A percentile compares a stretch with the other conserved stretches of the same genome.
phyloP scores from a whole-genome alignment of 2,888 invertebrate species.

The Harmothoe impar region DNA sequence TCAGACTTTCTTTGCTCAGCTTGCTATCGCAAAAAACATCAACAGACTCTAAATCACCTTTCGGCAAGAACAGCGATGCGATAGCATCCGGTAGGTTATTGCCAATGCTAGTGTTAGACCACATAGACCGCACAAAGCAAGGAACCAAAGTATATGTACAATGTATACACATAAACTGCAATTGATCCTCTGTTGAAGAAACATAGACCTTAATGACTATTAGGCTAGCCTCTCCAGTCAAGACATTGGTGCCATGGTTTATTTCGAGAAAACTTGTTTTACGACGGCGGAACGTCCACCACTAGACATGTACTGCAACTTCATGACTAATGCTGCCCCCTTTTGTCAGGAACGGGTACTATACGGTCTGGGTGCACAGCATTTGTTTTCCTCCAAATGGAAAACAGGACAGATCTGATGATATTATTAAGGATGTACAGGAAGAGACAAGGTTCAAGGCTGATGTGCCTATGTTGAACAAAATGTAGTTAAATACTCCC shows the following conservation, averaged over 20 bases:
- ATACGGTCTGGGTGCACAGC: background rate
- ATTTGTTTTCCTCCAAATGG: too few species aligned
- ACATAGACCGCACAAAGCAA: constrained; percentile 23
- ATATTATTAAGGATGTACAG: too few species aligned
- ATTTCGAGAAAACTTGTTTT: background rate
- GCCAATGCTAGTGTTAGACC: constrained; percentile 54
- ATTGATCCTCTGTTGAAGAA: constrained; percentile 26
- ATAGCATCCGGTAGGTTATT: constrained; percentile 60
- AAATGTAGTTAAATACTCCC: too few species aligned
- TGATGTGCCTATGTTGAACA: background rate
- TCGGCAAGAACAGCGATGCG: constrained; percentile 33
- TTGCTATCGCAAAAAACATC: constrained; percentile 84
- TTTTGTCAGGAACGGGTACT: background rate
- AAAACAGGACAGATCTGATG: background rate
- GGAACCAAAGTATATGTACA: background rate
- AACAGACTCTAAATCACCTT: constrained; percentile 36
- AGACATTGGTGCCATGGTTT: background rate
- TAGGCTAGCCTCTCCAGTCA: background rate
- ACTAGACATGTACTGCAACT: background rate
- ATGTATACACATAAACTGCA: background rate
- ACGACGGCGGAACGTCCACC: too few species aligned
- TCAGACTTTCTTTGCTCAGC: constrained; percentile 88
- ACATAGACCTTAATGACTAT: background rate
- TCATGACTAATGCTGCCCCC: constrained; percentile 7
- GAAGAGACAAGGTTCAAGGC: background rate